These are phyloP conservation scores for Dolichotis patagonum DNA, from an alignment of 2,113 vertebrate species.

Conservation along the genomic window DNA sequence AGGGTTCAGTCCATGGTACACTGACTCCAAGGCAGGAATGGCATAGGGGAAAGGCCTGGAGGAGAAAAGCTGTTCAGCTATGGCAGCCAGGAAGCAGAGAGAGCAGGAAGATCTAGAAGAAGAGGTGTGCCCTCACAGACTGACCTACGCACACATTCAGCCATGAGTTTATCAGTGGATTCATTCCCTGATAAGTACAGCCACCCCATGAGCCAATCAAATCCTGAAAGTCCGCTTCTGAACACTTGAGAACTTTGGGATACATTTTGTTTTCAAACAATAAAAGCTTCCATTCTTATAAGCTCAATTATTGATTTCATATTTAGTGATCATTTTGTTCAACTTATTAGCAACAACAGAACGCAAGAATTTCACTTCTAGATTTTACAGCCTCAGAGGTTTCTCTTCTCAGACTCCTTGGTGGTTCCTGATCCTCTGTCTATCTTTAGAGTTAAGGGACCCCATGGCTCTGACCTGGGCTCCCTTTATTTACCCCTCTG, in stretches of 20 bases:
- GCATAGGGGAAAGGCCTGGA: not conserved
- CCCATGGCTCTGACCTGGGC: not conserved
- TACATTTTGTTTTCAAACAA: not conserved
- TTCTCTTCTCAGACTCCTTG: not conserved
- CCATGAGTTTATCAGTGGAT: not conserved
- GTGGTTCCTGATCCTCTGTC: not conserved
- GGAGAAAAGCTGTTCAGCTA: not conserved
- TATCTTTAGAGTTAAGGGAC: not conserved
- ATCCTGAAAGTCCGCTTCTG: not conserved
- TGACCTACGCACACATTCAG: not conserved
- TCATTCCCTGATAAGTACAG: not conserved
- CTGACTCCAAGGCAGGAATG: not conserved
- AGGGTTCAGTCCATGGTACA: not conserved
- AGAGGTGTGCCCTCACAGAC: not conserved
- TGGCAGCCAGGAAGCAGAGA: not conserved
- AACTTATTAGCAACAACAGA: not conserved
- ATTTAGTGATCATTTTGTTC: too few species aligned
- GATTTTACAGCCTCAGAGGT: not conserved
- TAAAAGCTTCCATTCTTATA: not conserved
- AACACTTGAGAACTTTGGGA: not conserved
- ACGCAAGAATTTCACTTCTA: not conserved
- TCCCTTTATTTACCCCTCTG: not conserved
- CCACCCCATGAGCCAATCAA: not conserved
- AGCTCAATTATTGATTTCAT: not conserved
- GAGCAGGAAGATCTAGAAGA: not conserved